Conservation (phyloP, 2,888 invertebrate genomes). For the Tinea semifulvella region DNA sequence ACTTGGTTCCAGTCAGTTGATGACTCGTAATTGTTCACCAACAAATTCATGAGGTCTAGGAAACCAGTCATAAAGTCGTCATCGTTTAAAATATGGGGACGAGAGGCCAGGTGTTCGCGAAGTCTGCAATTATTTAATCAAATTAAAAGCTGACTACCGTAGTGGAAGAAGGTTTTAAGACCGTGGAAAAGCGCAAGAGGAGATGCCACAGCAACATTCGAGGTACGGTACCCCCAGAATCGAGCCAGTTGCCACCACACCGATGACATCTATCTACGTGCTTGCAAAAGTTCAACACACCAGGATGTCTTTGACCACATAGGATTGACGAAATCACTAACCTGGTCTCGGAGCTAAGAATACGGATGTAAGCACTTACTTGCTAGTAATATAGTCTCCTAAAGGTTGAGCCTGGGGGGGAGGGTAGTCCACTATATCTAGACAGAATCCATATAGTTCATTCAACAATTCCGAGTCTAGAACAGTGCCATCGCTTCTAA, state of each 20-base stretch:
- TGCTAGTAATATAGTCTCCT: slow-evolving; percentile 31
- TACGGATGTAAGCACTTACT: slow-evolving; percentile 30
- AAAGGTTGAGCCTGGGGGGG: slow-evolving; percentile 28
- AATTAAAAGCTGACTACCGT: neutral
- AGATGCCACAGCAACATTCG: too few species aligned
- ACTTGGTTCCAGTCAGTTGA: slow-evolving; percentile 39
- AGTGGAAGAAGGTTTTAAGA: too few species aligned
- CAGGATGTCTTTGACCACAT: too few species aligned
- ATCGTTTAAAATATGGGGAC: slow-evolving; percentile 27
- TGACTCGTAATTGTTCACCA: slow-evolving; percentile 32
- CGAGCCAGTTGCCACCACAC: too few species aligned
- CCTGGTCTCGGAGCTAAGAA: too few species aligned
- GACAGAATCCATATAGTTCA: slow-evolving; percentile 26
- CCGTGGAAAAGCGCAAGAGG: too few species aligned
- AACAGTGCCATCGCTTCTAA: slow-evolving; percentile 23
- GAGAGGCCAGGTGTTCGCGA: slow-evolving; percentile 25
- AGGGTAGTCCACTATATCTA: slow-evolving; percentile 24
- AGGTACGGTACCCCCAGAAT: too few species aligned
- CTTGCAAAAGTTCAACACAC: too few species aligned
- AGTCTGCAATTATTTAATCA: slow-evolving; percentile 24
- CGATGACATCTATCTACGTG: too few species aligned
- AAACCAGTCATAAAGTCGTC: slow-evolving; percentile 30
- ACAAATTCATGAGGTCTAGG: slow-evolving; percentile 28
- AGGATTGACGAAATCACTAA: too few species aligned
- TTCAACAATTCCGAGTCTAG: slow-evolving; percentile 18